These are phyloP conservation scores for Artemia franciscana DNA, from an alignment of 1,140 invertebrate genomes.

Conservation along the genomic window DNA sequence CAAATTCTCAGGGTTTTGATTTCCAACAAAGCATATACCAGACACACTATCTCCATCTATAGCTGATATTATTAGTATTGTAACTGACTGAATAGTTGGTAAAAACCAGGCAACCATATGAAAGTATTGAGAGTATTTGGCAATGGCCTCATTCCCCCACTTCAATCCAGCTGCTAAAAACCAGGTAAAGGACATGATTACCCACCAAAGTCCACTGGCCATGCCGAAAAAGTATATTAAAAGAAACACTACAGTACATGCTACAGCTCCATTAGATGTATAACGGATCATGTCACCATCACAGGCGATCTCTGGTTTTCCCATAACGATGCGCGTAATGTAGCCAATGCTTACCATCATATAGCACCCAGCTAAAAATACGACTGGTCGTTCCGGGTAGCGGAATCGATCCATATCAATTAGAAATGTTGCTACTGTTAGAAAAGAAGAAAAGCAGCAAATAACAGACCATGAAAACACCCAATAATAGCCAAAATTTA, in stretches of 20 bases:
- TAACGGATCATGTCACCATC: constrained; percentile 35
- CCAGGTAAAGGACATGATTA: constrained; percentile 80
- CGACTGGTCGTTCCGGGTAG: constrained; percentile 78
- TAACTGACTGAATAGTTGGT: constrained; percentile 60
- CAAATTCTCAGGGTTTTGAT: constrained; percentile 43
- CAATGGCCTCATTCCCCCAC: constrained; percentile 89
- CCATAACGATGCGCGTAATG: constrained; percentile 53
- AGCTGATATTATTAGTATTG: constrained; percentile 49
- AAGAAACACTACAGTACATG: constrained; percentile 64
- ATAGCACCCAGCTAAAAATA: constrained; percentile 84
- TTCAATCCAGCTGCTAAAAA: constrained; percentile 79
- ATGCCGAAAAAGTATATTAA: constrained; percentile 82
- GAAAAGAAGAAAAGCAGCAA: constrained; percentile 26
- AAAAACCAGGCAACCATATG: constrained; percentile 73
- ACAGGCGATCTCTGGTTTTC: constrained; percentile 49
- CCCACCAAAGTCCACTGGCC: constrained; percentile 84
- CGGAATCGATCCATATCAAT: constrained; percentile 77
- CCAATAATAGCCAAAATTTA: constrained; percentile 57
- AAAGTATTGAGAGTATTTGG: constrained; percentile 78
- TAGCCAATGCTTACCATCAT: constrained; percentile 84
- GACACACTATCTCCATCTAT: constrained; percentile 43
- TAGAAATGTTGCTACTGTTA: constrained; percentile 49
- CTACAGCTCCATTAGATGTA: constrained; percentile 25
- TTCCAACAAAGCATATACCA: constrained; percentile 39
- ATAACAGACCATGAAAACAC: constrained; percentile 26